These are phyloP conservation scores for Tachystola acroxantha DNA, from an alignment of 2,888 invertebrate species.

Conservation along the genomic window DNA sequence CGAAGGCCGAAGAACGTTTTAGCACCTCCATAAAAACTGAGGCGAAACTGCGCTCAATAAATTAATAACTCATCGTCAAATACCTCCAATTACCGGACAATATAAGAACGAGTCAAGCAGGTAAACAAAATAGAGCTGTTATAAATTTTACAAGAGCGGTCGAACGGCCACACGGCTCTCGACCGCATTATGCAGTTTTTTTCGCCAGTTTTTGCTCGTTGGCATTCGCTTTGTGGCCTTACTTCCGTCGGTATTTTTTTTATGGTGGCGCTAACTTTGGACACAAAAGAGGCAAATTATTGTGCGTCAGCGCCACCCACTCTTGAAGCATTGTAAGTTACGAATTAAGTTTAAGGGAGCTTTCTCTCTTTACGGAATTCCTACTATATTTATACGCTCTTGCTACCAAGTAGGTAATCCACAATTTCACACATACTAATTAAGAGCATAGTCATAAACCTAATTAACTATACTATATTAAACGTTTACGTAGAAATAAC, in stretches of 20 bases:
- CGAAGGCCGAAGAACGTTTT: conserved; percentile 51
- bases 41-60: conserved; percentile 67
- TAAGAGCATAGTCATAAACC: too few relatives aligned
- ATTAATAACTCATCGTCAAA: conserved; percentile 76
- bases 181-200: conserved; percentile 71
- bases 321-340: too few relatives aligned
- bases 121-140: conserved; percentile 77
- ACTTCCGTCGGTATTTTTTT: conserved; percentile 71
- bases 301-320: conserved; percentile 45
- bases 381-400: too few relatives aligned
- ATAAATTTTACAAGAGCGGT: conserved; percentile 73
- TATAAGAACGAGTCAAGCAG: conserved; percentile 67
- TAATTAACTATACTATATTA: too few relatives aligned
- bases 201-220: conserved; percentile 60
- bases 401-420: too few relatives aligned
- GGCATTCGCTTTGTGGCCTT: conserved; percentile 70
- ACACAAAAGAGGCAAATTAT: conserved; percentile 51
- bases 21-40: conserved; percentile 71
- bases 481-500: too few relatives aligned
- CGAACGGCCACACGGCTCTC: conserved; percentile 50
- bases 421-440: too few relatives aligned
- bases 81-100: conserved; percentile 70
- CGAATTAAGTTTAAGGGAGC: too few relatives aligned
- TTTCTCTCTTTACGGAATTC: too few relatives aligned
- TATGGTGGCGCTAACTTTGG: conserved; percentile 69